Base-by-base conservation (phyloP, 2,888 invertebrate genomes). In the Thelaira solivaga region DNA sequence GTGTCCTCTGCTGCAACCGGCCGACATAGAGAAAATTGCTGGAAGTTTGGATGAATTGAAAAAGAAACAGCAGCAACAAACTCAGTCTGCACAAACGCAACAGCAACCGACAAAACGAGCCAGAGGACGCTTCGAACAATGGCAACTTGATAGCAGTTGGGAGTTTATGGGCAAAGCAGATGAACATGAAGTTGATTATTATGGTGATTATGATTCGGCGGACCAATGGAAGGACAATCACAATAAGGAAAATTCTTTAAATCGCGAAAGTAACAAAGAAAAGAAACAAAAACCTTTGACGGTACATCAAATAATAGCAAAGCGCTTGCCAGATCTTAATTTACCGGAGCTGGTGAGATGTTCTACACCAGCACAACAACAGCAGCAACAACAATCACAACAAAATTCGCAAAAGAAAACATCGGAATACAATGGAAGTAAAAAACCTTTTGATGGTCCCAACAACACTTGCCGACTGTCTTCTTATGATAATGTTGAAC, bases 131-230 rank as follows among this genome's bases (percentile, higher is more conserved):
- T 84, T 88, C 67, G 91, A 91, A 72, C 92, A 94, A 76, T 96
- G 96, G 96, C 93, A 95, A 81, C 92, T 96, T 76, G 96, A 96
- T 89, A 95, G 95, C 84, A 95, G 96, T 89, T 96, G 96, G 96
- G 95, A 96, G 88, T 96, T 96, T 88, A 94, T 95, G 89, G 93
- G 94, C 92, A 91, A 91, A 62, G 85, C 86, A 55, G 87, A 87
- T 51, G 83, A 83, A 20, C 69, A 80, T 41, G 82, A 83, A 49
- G 83, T 77, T 31, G 83, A 83, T 16, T 82, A 83, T 16, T 86
- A 85, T 36, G 87, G 85, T 4, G 88, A 88, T 68, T 88, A 88
- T 55, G 89, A 88, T 73, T 84, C 85, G 2, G 83, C 85, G 22
- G 85, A 82, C 26, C 86, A 88, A 29, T 89, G 88, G 89, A 87